These are phyloP conservation scores for Rhinopomastus cyanomelas DNA, from an alignment of 2,113 vertebrate species.

Conservation along the genomic window DNA sequence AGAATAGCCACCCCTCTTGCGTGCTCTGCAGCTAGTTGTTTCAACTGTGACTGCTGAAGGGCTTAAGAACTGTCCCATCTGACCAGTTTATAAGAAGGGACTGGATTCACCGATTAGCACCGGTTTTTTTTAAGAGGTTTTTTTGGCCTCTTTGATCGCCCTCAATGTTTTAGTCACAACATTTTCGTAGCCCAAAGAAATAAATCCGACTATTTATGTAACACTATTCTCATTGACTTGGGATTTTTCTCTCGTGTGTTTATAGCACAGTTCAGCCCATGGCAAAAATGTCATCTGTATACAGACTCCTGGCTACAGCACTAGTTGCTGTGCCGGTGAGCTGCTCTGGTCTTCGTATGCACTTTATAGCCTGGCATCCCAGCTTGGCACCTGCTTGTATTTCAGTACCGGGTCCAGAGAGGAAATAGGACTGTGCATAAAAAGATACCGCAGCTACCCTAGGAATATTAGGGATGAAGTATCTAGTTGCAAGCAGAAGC, in stretches of 20 bases:
- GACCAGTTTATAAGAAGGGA: neutral
- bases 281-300: neutral
- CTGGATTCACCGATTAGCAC: neutral
- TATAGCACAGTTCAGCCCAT: neutral
- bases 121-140: neutral
- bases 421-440: neutral
- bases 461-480: neutral
- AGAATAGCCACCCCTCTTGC: neutral
- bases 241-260: neutral
- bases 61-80: neutral
- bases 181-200: conserved; percentile 20
- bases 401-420: neutral
- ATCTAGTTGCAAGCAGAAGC: neutral
- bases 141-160: neutral
- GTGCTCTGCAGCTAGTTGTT: neutral
- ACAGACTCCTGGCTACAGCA: neutral
- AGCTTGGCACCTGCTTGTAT: neutral
- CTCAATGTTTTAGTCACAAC: neutral
- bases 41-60: neutral
- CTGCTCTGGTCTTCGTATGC: neutral
- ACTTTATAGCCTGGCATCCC: neutral
- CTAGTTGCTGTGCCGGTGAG: neutral
- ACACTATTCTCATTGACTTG: neutral
- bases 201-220: conserved; percentile 1
- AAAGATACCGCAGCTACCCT: neutral